These are phyloP conservation scores for Rhineura floridana DNA, from an alignment of 2,113 vertebrate species.

Conservation along the genomic window DNA sequence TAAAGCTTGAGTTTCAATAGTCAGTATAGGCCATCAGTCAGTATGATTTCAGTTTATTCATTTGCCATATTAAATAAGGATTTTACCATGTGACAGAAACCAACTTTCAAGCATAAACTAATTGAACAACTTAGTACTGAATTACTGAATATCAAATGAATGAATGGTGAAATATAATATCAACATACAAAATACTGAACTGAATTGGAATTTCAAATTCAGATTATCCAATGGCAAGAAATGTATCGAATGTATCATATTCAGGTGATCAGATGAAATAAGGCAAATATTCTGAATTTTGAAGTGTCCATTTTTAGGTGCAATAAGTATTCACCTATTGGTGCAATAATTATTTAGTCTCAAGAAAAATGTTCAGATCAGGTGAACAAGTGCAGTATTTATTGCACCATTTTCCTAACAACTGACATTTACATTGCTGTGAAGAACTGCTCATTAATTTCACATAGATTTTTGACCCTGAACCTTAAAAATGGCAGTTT, in stretches of 20 bases:
- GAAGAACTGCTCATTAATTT: not conserved
- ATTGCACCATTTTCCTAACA: not conserved
- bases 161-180: not conserved
- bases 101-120: not conserved
- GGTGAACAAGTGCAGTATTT: rapidly evolving
- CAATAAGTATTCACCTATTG: too few relatives aligned
- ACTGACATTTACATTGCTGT: rapidly evolving
- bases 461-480: not conserved
- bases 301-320: too few relatives aligned
- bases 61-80: not conserved
- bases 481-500: not conserved
- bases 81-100: not conserved
- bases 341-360: too few relatives aligned
- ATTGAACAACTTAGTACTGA: not conserved
- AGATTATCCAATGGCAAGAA: not conserved
- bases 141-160: not conserved
- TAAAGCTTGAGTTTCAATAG: not conserved
- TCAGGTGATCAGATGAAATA: too few relatives aligned
- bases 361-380: not conserved
- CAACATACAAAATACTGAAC: not conserved
- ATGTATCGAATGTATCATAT: too few relatives aligned
- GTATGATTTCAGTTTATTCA: not conserved
- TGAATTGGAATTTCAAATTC: not conserved
- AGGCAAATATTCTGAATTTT: too few relatives aligned
- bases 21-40: not conserved